A percentile compares a stretch with the other conserved stretches of the same genome.
Conservation (phyloP, 2,888 invertebrate genomes). For the Athrips mouffetella region DNA sequence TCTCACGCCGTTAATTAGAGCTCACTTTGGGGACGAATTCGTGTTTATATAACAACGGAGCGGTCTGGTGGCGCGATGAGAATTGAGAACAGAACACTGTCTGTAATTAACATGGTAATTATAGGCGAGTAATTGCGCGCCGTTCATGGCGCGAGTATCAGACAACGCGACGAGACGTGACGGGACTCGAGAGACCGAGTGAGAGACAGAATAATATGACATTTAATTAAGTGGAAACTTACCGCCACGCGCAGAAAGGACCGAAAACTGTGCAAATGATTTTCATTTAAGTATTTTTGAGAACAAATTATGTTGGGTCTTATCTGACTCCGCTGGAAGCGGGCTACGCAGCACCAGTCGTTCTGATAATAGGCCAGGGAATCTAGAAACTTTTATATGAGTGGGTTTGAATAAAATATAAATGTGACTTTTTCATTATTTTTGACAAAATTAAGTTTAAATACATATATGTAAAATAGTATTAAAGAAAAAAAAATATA, state of each 20-base stretch:
- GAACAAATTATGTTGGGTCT: no score
- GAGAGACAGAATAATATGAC: constrained; percentile 49
- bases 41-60: constrained; percentile 66
- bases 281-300: no score
- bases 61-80: constrained; percentile 61
- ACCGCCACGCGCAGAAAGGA: constrained; percentile 29
- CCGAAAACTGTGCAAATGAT: no score
- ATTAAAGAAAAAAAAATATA: no score
- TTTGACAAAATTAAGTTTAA: no score
- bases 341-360: no score
- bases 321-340: no score
- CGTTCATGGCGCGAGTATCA: constrained; percentile 70
- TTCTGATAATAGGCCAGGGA: no score
- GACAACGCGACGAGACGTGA: constrained; percentile 38
- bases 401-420: no score
- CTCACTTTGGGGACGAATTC: constrained; percentile 55
- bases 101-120: constrained; percentile 76
- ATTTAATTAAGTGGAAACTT: constrained; percentile 63
- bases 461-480: no score
- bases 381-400: no score
- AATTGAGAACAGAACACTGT: constrained; percentile 65
- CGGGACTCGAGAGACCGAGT: constrained; percentile 41
- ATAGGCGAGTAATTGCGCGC: constrained; percentile 73
- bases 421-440: no score
- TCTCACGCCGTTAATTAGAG: constrained; percentile 61